These are phyloP conservation scores for Apamea epomidion DNA, from an alignment of 2,888 invertebrate genomes.

Conservation along the genomic window DNA sequence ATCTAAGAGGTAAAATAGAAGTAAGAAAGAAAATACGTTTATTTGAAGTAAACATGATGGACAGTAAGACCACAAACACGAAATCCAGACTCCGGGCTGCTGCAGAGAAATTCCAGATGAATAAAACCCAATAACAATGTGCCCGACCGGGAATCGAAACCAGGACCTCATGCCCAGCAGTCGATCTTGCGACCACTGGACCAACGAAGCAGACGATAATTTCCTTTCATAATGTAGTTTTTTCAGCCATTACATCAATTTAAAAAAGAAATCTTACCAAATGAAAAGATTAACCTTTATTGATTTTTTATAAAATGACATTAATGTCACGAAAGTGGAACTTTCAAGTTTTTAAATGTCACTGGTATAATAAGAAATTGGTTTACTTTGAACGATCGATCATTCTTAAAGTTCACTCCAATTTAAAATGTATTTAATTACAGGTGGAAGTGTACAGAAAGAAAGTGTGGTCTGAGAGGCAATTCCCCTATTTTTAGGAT, in stretches of 20 bases:
- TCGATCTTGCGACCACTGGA: neutral
- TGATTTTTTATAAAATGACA: conserved; percentile 44
- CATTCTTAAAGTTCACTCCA: conserved; percentile 31
- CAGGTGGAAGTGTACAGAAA: neutral
- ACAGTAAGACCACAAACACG: too few relatives aligned
- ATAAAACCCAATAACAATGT: neutral
- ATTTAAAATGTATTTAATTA: conserved; percentile 21
- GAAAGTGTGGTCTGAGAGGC: neutral
- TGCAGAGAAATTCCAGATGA: too few relatives aligned
- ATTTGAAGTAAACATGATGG: too few relatives aligned
- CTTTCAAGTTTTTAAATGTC: conserved; percentile 57
- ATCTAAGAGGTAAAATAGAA: too few relatives aligned
- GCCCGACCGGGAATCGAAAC: neutral
- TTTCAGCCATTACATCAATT: conserved; percentile 21
- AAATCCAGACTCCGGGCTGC: neutral
- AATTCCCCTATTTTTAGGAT: neutral
- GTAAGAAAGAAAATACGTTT: too few relatives aligned
- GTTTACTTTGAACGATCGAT: conserved; percentile 46
- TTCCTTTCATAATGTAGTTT: neutral
- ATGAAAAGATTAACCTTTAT: conserved; percentile 57
- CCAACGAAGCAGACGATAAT: neutral
- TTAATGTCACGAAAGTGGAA: conserved; percentile 45
- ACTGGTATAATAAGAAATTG: conserved; percentile 42
- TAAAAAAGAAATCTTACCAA: conserved; percentile 12
- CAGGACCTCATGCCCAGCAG: neutral